phyloP scores from a whole-genome alignment of 2,113 vertebrate genomes.

The Apeltes quadracus region DNA sequence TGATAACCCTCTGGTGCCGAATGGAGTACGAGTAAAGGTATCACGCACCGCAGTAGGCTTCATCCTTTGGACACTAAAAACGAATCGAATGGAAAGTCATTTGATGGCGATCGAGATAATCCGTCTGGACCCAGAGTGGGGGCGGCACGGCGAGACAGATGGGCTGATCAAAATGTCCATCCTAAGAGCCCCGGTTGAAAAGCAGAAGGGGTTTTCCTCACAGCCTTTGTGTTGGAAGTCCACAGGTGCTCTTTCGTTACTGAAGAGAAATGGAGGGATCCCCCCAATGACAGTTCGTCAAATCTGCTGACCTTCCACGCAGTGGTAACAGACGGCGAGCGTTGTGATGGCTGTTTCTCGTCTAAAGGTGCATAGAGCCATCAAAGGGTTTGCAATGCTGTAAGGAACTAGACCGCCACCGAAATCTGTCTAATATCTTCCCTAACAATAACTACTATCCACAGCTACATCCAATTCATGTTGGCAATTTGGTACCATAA shows the following conservation, averaged over 20 bases:
- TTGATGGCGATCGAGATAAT: neutral
- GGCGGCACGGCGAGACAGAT: neutral
- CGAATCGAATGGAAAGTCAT: neutral
- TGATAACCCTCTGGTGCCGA: neutral
- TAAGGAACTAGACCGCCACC: slow-evolving; percentile 52
- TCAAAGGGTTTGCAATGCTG: slow-evolving; percentile 45
- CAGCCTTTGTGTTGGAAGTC: neutral
- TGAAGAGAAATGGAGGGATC: neutral
- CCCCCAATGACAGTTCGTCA: slow-evolving; percentile 43
- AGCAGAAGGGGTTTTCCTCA: neutral
- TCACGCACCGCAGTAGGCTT: neutral
- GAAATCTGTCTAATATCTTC: slow-evolving; percentile 54
- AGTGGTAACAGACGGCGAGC: slow-evolving; percentile 41
- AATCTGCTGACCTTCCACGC: slow-evolving; percentile 30
- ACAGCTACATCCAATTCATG: slow-evolving; percentile 30
- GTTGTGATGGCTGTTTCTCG: slow-evolving; percentile 52
- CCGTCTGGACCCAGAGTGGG: neutral
- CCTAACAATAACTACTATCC: slow-evolving; percentile 61
- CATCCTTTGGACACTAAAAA: neutral
- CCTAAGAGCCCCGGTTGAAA: neutral
- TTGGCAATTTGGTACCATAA: slow-evolving; percentile 42
- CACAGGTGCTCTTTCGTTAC: neutral
- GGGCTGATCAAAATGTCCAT: neutral
- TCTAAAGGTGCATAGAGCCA: slow-evolving; percentile 65
- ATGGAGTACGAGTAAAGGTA: neutral